Percentiles rank a stretch among this genome's conserved stretches.
These are phyloP conservation scores for Conistra vaccinii DNA, from an alignment of 2,888 invertebrate species.

Conservation along the genomic window DNA sequence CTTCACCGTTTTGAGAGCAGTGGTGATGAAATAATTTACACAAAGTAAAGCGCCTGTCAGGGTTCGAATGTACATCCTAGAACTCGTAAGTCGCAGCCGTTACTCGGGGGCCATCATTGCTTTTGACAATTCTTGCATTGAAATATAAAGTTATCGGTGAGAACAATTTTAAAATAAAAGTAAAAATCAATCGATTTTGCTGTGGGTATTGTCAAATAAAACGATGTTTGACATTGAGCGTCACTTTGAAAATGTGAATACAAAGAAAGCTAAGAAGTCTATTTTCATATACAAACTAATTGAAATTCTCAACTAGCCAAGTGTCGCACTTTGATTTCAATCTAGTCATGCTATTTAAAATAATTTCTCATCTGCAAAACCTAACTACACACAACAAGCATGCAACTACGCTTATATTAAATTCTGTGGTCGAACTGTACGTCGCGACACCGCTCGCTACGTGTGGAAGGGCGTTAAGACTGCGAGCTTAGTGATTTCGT, in stretches of 20 bases:
- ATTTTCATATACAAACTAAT: background rate
- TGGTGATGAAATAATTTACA: too few relatives aligned
- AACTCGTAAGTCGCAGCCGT: too few relatives aligned
- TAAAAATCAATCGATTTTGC: background rate
- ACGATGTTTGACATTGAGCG: background rate
- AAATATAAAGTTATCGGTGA: background rate
- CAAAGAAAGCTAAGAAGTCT: background rate
- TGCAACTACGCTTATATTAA: slow-evolving; percentile 60
- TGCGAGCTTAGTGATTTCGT: slow-evolving; percentile 78
- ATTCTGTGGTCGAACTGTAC: slow-evolving; percentile 63
- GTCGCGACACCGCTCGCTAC: slow-evolving; percentile 49
- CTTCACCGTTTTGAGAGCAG: too few relatives aligned
- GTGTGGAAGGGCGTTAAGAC: slow-evolving; percentile 68
- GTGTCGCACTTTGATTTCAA: slow-evolving; percentile 29
- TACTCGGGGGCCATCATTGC: too few relatives aligned
- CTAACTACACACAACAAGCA: slow-evolving; percentile 31
- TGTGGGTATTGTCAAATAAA: background rate
- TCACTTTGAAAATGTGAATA: background rate
- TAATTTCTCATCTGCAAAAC: slow-evolving; percentile 52
- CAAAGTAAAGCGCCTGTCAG: too few relatives aligned
- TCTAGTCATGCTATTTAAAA: slow-evolving; percentile 34
- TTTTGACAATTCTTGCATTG: too few relatives aligned
- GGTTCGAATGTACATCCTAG: too few relatives aligned
- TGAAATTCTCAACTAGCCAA: background rate
- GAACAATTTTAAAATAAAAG: background rate